Conservation (phyloP, 2,888 invertebrate genomes). For the Ptychoptera contaminata region DNA sequence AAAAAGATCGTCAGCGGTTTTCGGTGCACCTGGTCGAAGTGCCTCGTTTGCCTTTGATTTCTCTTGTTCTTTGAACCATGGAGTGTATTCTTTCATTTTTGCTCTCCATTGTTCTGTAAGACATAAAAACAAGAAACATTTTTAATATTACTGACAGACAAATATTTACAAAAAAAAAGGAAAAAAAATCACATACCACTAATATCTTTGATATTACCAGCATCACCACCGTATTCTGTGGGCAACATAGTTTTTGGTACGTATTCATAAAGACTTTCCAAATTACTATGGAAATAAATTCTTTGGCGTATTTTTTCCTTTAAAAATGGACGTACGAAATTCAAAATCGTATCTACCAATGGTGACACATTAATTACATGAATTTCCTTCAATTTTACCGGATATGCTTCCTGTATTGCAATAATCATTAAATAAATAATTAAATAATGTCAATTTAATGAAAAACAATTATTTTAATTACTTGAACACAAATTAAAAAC, state of each 20-base stretch:
- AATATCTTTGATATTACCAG: slow-evolving; percentile 53
- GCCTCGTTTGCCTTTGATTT: slow-evolving; percentile 61
- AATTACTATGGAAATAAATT: slow-evolving; percentile 60
- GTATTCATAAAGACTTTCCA: slow-evolving; percentile 59
- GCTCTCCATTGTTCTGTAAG: slow-evolving; percentile 60
- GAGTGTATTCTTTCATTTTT: slow-evolving; percentile 57
- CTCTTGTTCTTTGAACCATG: slow-evolving; percentile 72
- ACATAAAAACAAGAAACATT: slow-evolving; percentile 6
- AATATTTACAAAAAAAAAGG: slow-evolving; percentile 13
- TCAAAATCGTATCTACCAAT: slow-evolving; percentile 67
- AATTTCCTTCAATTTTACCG: slow-evolving; percentile 73
- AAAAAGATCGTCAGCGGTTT: slow-evolving; percentile 71
- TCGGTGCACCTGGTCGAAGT: slow-evolving; percentile 68
- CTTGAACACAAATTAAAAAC: slow-evolving; percentile 67
- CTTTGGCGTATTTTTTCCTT: slow-evolving; percentile 76
- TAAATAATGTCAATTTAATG: too few species aligned
- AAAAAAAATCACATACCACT: slow-evolving; percentile 36
- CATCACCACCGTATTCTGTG: slow-evolving; percentile 67
- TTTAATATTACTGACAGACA: not conserved
- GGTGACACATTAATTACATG: slow-evolving; percentile 75
- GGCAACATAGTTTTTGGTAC: slow-evolving; percentile 69
- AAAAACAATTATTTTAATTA: too few species aligned
- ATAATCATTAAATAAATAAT: slow-evolving; percentile 17
- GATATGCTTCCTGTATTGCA: slow-evolving; percentile 59
- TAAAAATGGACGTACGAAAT: slow-evolving; percentile 72